Base-by-base conservation (phyloP, 2,888 invertebrate genomes). In the Allolobophora icterica region DNA sequence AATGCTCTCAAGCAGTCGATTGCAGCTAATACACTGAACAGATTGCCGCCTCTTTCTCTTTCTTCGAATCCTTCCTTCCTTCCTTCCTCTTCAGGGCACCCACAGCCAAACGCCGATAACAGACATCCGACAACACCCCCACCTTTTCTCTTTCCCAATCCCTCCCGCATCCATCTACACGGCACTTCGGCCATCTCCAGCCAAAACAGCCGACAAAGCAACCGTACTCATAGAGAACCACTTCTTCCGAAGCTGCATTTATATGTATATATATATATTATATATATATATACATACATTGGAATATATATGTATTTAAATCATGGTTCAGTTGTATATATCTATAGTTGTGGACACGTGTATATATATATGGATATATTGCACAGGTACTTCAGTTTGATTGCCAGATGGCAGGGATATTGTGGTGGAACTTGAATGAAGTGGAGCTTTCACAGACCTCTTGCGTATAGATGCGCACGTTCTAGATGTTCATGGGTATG, bases 371-470 rank as follows among this genome's bases (percentile, higher is more conserved):
- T 11, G n/a, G 30, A 3, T 52, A 52, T 17, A 11, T 13, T 71
- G 71, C n/a, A 71, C 8, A 71, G 30, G 71, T 71, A 71, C 71
- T 71, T 71, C 30, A 71, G 71, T 71, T 71, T 71, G 71, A n/a
- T 8, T n/a, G 71, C 71, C 5, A 11, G 71, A 71, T 71, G 11
- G 30, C 71, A 8, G 71, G 71, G 71, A 58, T n/a, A n/a, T n/a
- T n/a, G n/a, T n/a, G n/a, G n/a, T n/a, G n/a, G n/a, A 71, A 71
- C 71, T 71, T 71, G 71, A 71, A 71, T 71, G 71, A 71, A 71
- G 71, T 71, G 71, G 71, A 11, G 71, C 71, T 71, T 71, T 71
- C n/a, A 71, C 71, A 30, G 71, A n/a, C 24, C 71, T 71, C 71
- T 71, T 71, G n/a, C 71, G 71, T 71, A 71, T 71, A 5, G 17